Evolutionary conservation across 2,888 invertebrate genomes (phyloP).

Genomic region (Sycophila texana): DNA sequence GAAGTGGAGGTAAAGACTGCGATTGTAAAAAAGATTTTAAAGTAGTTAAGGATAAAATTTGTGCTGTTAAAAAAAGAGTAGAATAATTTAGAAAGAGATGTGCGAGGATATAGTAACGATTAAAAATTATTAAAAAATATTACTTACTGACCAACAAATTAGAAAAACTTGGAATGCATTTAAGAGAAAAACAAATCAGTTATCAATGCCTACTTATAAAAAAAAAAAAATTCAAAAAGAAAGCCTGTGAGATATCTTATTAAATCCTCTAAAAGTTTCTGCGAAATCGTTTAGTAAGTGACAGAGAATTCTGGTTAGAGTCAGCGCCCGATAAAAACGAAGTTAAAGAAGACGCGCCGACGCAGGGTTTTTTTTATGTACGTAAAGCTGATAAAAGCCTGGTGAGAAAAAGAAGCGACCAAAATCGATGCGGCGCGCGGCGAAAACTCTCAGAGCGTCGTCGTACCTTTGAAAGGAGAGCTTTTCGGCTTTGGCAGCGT

Average conservation of each 20-base stretch:
- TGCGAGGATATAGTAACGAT: no score
- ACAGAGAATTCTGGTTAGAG: conserved; percentile 26
- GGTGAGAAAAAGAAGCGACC: conserved; percentile 7
- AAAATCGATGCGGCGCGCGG: neutral
- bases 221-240: neutral
- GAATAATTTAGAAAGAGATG: no score
- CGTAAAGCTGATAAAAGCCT: conserved; percentile 11
- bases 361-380: neutral
- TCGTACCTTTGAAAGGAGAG: conserved; percentile 70
- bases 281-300: conserved; percentile 13
- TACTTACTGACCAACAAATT: no score
- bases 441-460: conserved; percentile 41
- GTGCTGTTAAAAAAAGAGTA: no score
- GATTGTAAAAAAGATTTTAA: no score
- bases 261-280: neutral
- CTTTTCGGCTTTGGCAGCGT: conserved; percentile 71
- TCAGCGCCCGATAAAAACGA: conserved; percentile 34
- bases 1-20: no score
- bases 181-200: no score
- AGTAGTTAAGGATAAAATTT: no score
- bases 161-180: no score
- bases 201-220: no score
- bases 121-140: no score
- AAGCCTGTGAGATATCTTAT: neutral
- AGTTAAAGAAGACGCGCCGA: neutral